Evolutionary conservation across 2,888 invertebrate species (phyloP), one percentile per base, ranked within the genome.

Genomic region (Trissolcus brochymenae): DNA sequence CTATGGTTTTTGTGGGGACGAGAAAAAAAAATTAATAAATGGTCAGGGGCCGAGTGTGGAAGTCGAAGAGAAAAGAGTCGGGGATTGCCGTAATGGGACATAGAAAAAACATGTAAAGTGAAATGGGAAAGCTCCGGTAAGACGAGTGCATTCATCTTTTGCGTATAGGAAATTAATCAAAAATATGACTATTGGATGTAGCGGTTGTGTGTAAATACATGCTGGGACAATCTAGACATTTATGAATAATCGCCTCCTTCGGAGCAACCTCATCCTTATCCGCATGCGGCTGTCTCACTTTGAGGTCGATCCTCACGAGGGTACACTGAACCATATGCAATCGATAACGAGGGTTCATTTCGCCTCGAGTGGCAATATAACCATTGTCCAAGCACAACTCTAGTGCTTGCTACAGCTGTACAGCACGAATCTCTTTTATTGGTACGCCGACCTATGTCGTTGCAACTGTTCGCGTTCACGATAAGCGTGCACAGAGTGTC

Each of bases 351-450:
- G 81, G 81, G 82, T 84, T 84, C 84, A 83, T 82, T 84, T 83
- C 80, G 82, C 81, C 81, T 82, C 80, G 82, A 84, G 84, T 84
- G 83, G 84, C 83, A 84, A 83, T 84, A 84, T 83, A 83, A 83
- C 77, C 84, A 84, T 84, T 84, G 84, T 84, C 84, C 84, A 81
- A 82, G 78, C 79, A 76, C 81, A 76, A 71, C 74, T 78, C 73
- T 49, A 76, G 78, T 71, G 61, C 62, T 66, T 67, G 76, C 75
- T 74, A 77, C 77, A 75, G 78, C 70, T 74, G 76, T 66, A 71
- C 57, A 57, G 50, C 70, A 61, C 56, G 72, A 60, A 76, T 76
- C 78, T 76, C 80, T 80, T 78, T 80, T 76, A 80, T 78, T 80
- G 74, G 76, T 76, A 49, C 14, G 73, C 60, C 59, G 74, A 71